Percentiles rank a stretch among this genome's conserved stretches.
Evolutionary conservation across 2,113 vertebrate genomes (phyloP).

Genomic region (Ailurus styani): DNA sequence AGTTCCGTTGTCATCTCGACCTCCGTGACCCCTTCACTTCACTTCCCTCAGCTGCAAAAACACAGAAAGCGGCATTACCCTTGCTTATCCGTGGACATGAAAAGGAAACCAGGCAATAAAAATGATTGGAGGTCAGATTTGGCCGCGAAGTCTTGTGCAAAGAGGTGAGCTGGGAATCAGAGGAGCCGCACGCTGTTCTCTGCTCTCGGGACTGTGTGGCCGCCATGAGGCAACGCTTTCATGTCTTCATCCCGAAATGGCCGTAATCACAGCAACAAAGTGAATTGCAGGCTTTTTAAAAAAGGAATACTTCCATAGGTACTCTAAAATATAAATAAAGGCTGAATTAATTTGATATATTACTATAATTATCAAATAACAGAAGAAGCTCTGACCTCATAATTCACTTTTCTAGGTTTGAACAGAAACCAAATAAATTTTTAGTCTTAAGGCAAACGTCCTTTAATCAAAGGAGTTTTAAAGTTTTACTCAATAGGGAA

Average conservation of each 20-base stretch:
- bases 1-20: neutral
- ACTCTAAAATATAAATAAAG: neutral
- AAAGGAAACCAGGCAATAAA: neutral
- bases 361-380: neutral
- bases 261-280: neutral
- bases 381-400: neutral
- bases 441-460: neutral
- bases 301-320: neutral
- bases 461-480: neutral
- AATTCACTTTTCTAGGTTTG: neutral
- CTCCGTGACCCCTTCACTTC: neutral
- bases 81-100: neutral
- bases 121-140: neutral
- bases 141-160: neutral
- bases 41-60: slow-evolving; percentile 36
- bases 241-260: neutral
- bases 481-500: neutral
- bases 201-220: neutral
- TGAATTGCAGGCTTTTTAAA: neutral
- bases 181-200: neutral
- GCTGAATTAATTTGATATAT: neutral
- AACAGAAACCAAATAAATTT: neutral
- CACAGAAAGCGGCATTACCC: neutral
- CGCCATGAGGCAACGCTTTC: neutral
- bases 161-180: neutral